Evolutionary conservation across 2,113 vertebrate genomes (phyloP), one percentile per base, ranked within the genome.

Genomic region (Entosphenus tridentatus): DNA sequence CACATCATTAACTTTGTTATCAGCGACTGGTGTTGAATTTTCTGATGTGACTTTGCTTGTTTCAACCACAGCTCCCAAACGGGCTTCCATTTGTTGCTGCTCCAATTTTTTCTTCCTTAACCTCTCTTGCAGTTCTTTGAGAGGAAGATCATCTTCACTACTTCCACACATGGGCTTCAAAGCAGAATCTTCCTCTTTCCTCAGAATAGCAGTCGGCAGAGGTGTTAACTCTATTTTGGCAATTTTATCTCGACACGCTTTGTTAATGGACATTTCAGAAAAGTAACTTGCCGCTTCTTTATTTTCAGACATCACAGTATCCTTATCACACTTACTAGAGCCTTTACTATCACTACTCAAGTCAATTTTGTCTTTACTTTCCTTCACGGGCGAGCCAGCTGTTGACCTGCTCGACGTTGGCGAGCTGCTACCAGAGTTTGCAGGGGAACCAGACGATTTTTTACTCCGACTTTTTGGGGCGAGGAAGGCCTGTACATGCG

Each of bases 21-120:
- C 39, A 39, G 39, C 39, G 39, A 39, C 39, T 39, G 39, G 39
- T 39, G 39, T 39, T 39, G 39, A 39, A 39, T 39, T 39, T 39
- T 7, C 39, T 39, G 39, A 39, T 39, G 39, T 39, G 39, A 39
- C 39, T 39, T 39, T 39, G 39, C 39, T 39, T 39, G 4, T 39
- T 39, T 39, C 39, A 39, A 39, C 39, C 39, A 39, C 39, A 39
- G 39, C 39, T 39, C 39, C 39, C 39, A 39, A 39, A 39, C 39
- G 39, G 39, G 39, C 39, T 39, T 39, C 39, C 39, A 39, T 39
- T 39, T 39, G 39, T 39, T 39, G 39, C 39, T 39, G 39, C 62
- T 65, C n/a, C n/a, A 65, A n/a, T 65, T 65, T 65, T 11, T 65
- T 65, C n/a, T 65, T 65, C 21, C 62, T 65, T 8, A 65, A 21